Evolutionary conservation across 1,140 invertebrate genomes (phyloP).

Genomic region (Leguminivora glycinivorella): DNA sequence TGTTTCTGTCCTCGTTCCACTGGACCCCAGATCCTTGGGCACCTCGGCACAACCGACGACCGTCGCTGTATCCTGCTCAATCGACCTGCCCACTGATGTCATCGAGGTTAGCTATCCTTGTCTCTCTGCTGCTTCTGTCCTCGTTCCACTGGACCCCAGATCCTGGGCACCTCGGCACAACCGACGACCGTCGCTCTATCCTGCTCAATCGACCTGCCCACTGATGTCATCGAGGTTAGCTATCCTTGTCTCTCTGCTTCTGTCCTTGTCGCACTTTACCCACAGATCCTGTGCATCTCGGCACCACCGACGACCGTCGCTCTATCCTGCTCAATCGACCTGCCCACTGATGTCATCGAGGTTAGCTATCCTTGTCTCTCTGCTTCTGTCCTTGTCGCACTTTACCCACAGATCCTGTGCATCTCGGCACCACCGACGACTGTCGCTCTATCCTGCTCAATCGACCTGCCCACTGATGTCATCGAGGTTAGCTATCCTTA

Average conservation of each 20-base stretch:
- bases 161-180: slow-evolving; percentile 57
- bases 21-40: slow-evolving; percentile 52
- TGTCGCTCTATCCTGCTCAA: slow-evolving; percentile 56
- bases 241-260: no score
- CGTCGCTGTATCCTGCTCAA: slow-evolving; percentile 56
- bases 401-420: slow-evolving; percentile 51
- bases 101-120: slow-evolving; percentile 57
- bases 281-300: slow-evolving; percentile 50
- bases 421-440: slow-evolving; percentile 56
- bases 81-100: slow-evolving; percentile 56
- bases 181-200: slow-evolving; percentile 49
- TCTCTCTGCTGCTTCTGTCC: no score
- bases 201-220: slow-evolving; percentile 63
- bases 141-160: slow-evolving; percentile 50
- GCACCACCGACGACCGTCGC: slow-evolving; percentile 53
- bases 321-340: slow-evolving; percentile 63
- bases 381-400: no score
- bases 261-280: no score
- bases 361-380: no score
- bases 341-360: slow-evolving; percentile 55
- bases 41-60: slow-evolving; percentile 56
- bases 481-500: slow-evolving; percentile 57
- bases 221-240: slow-evolving; percentile 56
- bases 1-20: no score
- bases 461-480: slow-evolving; percentile 56